Evolutionary conservation across 2,888 invertebrate species (phyloP).

Genomic region (Invenusta paracnida): DNA sequence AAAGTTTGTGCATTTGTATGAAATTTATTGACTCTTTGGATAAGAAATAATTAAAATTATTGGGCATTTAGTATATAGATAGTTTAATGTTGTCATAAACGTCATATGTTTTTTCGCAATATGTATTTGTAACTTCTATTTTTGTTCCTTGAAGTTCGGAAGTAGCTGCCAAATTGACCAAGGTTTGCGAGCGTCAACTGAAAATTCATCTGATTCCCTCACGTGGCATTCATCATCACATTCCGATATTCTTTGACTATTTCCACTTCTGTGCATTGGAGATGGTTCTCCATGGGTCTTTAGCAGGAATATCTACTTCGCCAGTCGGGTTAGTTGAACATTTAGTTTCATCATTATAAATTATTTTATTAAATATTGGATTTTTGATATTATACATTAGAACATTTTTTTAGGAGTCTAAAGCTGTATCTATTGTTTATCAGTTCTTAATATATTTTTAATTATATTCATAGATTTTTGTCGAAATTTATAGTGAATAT

Average conservation of each 20-base stretch:
- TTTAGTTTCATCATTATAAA: background rate
- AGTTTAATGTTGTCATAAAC: too few species aligned
- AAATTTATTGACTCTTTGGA: too few species aligned
- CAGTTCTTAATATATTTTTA: too few species aligned
- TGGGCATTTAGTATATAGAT: too few species aligned
- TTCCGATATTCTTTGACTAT: constrained; percentile 91
- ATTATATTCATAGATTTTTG: too few species aligned
- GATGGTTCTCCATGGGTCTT: constrained; percentile 81
- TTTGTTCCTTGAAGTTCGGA: background rate
- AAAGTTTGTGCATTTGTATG: too few species aligned
- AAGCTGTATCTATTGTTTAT: too few species aligned
- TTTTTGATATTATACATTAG: background rate
- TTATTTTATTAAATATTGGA: background rate
- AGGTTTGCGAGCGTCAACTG: constrained; percentile 67
- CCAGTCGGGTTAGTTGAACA: background rate
- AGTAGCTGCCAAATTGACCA: constrained; percentile 8
- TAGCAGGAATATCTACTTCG: constrained; percentile 64
- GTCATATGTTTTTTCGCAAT: too few species aligned
- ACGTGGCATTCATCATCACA: constrained; percentile 76
- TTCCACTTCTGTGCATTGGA: constrained; percentile 86
- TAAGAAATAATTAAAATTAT: too few species aligned
- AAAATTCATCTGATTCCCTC: constrained; percentile 81
- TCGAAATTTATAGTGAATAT: too few species aligned
- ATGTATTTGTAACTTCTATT: too few species aligned
- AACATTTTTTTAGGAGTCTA: background rate